Evolutionary conservation across 2,888 invertebrate genomes (phyloP), one percentile per base, ranked within the genome.

Genomic region (Nebria salina): DNA sequence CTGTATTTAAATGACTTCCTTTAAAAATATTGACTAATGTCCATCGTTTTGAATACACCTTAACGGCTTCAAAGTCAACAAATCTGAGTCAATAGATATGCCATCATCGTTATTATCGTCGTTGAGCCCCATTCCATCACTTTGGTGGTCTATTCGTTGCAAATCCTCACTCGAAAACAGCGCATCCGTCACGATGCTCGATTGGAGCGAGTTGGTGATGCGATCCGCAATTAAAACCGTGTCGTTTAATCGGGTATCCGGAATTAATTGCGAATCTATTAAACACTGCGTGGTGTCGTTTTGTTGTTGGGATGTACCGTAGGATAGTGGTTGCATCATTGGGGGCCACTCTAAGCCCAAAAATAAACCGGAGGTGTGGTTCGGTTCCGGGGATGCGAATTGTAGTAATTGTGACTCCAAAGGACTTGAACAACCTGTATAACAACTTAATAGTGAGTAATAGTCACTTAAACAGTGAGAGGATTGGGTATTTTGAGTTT

Each of bases 31-130:
- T 34, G 34, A 34, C 26, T 68, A 26, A 1, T 74, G 26, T 15
- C 68, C 68, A 73, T 81, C 73, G 43, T 72, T 76, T 26, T 26
- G 34, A 13, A 72, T 43, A 42, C 76, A 81, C 26, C 81, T 26
- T 20, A 81, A 25, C n/a, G 89, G 87, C 83, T 89, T 89, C 77
- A 89, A 83, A 0, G 89, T 89, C 54, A 89, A 84, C 79, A 89
- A 84, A 84, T 89, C 89, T 0, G 89, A 87, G 85, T 89, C 89
- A 64, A 89, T 89, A 2, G 86, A 86, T 54, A 89, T 88, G 68
- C 88, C 87, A 34, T 85, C 83, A 1, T 25, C 74, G 75, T 84
- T 83, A 7, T 74, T 77, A 13, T 82, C 13, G 85, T 85, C 66
- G 86, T 84, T 84, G 7, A 82, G 84, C 0, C 83, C 84, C 64